Percentiles rank a stretch among this genome's conserved stretches.
These are phyloP conservation scores for Dromas ardeola DNA, from an alignment of 2,113 vertebrate genomes.

Conservation along the genomic window DNA sequence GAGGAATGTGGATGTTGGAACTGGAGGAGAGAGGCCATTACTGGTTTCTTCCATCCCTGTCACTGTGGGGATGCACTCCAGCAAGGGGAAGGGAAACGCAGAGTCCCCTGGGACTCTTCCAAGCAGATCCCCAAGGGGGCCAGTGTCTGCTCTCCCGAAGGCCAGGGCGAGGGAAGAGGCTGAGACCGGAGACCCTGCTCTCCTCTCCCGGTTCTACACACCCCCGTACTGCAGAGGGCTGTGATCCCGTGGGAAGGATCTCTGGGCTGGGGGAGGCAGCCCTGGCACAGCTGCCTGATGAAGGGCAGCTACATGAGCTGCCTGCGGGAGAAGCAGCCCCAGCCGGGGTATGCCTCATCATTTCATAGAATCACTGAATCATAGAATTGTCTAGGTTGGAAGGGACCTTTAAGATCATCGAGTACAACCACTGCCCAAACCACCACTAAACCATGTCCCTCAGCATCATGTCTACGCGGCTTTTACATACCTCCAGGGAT, in stretches of 20 bases:
- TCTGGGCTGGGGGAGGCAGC: neutral
- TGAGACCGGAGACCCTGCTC: neutral
- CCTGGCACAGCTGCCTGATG: neutral
- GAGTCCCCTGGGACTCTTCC: neutral
- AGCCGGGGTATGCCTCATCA: accelerated
- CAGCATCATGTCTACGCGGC: too few species aligned
- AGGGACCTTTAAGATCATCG: neutral
- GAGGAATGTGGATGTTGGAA: neutral
- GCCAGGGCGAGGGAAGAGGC: neutral
- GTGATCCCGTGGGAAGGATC: accelerated
- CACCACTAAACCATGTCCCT: too few species aligned
- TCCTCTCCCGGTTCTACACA: neutral
- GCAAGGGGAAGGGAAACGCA: neutral
- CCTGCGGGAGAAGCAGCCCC: neutral
- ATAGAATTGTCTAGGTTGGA: too few species aligned
- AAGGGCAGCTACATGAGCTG: neutral
- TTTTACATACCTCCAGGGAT: too few species aligned
- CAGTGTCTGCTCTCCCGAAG: neutral
- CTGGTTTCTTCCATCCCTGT: neutral
- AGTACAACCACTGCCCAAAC: neutral
- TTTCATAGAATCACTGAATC: too few species aligned
- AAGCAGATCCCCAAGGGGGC: neutral
- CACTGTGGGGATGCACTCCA: neutral
- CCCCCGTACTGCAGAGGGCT: neutral
- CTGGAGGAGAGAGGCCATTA: neutral